These are phyloP conservation scores for Orthosia cruda DNA, from an alignment of 2,888 invertebrate genomes.

Conservation along the genomic window DNA sequence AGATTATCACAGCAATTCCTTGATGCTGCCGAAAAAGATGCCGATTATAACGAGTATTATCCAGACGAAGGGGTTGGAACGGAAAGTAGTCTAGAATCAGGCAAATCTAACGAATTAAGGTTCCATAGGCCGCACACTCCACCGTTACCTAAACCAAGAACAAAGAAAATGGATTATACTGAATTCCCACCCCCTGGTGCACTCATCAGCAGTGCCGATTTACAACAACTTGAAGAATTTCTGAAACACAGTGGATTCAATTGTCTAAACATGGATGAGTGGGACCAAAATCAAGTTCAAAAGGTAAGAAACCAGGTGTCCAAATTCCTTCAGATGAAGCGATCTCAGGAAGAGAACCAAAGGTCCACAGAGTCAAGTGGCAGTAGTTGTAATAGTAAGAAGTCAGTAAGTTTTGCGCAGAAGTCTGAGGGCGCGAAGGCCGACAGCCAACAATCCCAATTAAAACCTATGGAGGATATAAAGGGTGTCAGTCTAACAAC, in stretches of 20 bases:
- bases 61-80: constrained; percentile 93
- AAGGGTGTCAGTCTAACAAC: constrained; percentile 90
- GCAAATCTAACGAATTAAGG: constrained; percentile 91
- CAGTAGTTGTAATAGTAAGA: constrained; percentile 93
- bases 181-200: constrained; percentile 90
- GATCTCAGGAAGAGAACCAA: constrained; percentile 93
- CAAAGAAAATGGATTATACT: constrained; percentile 88
- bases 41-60: constrained; percentile 90
- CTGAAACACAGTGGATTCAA: constrained; percentile 94
- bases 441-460: constrained; percentile 85
- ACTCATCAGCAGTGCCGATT: constrained; percentile 92
- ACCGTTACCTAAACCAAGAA: constrained; percentile 90
- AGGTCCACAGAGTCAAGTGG: constrained; percentile 92
- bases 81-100: constrained; percentile 92
- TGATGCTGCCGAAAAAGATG: constrained; percentile 91
- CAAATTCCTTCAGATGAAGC: constrained; percentile 94
- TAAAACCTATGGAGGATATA: constrained; percentile 90
- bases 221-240: constrained; percentile 94
- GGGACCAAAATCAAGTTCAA: constrained; percentile 94
- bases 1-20: constrained; percentile 90
- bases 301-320: constrained; percentile 94
- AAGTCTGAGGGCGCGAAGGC: constrained; percentile 87
- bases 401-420: constrained; percentile 95
- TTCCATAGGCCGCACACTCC: constrained; percentile 90
- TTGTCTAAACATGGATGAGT: constrained; percentile 93